Base-by-base conservation (phyloP, 2,797 vertebrate species). In the Lophius americanus region DNA sequence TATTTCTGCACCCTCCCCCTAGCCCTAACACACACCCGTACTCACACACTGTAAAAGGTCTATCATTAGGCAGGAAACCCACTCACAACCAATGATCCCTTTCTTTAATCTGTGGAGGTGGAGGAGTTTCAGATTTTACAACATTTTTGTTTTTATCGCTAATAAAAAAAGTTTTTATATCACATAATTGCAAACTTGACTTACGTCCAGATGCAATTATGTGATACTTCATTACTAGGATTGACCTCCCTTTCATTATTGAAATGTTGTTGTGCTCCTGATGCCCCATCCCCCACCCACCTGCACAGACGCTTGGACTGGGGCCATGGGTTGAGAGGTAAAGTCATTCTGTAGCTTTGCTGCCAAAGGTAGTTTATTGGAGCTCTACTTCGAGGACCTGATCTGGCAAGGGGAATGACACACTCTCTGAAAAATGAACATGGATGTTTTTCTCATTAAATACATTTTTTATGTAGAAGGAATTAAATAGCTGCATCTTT, bases 281-380 rank as follows among this genome's bases (percentile, higher is more conserved):
- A 78, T 81, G 70, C 73, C 73, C 59, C 64, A 49, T 37, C 68
- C 68, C 85, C 70, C 23, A 23, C 23, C 70, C 67, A 78, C 81
- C 75, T 79, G 73, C 68, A 73, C 42, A 67, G 61, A 66, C 50
- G 75, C 70, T 65, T 60, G 68, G 73, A 82, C 51, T 42, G 68
- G 64, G 77, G 83, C 69, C 76, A 65, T 71, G 76, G 53, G 68
- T 58, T 57, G 50, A 79, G 78, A 84, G 87, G 78, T 88, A 85
- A 89, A 70, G 69, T 68, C 64, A 82, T 90, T 84, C 81, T 80
- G 62, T 53, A 55, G 86, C 74, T 6, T 65, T 3, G 23, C 71
- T 90, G 84, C 87, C 84, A 89, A 87, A 82, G 56, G 72, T 80
- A 75, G 84, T 89, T 88, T 80, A 82, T 69, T 75, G 68, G 73